A percentile compares a stretch with the other conserved stretches of the same genome.
Evolutionary conservation across 1,140 invertebrate species (phyloP).

Genomic region (Rhagoletis pomonella): DNA sequence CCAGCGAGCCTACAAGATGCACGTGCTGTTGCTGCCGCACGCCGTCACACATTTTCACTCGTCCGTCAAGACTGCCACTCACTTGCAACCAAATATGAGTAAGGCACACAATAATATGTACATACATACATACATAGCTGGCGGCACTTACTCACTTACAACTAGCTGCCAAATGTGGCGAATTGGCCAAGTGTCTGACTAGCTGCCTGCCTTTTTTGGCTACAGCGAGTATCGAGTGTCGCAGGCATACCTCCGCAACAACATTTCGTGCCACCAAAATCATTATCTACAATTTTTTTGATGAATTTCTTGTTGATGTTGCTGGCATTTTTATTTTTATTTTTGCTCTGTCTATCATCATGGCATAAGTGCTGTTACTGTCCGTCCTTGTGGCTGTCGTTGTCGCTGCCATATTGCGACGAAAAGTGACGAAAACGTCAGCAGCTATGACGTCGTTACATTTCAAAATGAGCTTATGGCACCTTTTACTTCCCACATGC

Average conservation of each 20-base stretch:
- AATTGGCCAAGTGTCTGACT: neutral
- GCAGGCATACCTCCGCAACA: neutral
- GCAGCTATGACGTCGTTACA: conserved; percentile 1
- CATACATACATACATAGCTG: too few relatives aligned
- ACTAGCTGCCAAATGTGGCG: conserved; percentile 19
- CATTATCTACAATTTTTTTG: conserved; percentile 6
- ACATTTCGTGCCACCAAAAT: conserved; percentile 23
- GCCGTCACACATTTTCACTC: neutral
- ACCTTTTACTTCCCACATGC: too few relatives aligned
- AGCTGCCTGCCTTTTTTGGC: neutral
- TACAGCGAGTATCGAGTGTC: neutral
- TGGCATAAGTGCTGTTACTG: neutral
- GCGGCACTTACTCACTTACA: too few relatives aligned
- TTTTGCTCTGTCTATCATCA: neutral
- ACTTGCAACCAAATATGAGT: conserved; percentile 12
- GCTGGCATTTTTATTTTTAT: neutral
- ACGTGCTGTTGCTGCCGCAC: conserved; percentile 35
- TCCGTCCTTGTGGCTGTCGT: neutral
- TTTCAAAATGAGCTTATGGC: neutral
- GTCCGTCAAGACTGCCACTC: neutral
- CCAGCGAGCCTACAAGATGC: conserved; percentile 3
- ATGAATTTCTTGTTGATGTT: conserved; percentile 27
- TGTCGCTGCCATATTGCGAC: conserved; percentile 19
- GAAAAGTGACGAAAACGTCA: conserved; percentile 28
- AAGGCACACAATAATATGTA: neutral